Conservation (phyloP, 2,113 vertebrate species). For the Hypanus sabinus region DNA sequence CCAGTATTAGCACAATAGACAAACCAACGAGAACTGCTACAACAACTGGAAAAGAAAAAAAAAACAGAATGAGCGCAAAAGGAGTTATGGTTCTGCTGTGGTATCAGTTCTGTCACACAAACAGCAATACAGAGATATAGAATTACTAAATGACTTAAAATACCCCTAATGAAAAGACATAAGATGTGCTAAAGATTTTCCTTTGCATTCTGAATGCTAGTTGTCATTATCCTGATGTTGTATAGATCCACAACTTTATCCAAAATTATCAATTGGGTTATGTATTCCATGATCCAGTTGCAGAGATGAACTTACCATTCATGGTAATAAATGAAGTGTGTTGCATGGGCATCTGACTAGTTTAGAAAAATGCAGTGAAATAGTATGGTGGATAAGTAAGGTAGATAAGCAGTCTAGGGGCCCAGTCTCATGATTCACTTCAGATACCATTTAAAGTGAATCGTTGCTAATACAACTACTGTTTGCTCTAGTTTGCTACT, state of each 20-base stretch:
- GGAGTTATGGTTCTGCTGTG: background rate
- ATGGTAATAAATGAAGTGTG: background rate
- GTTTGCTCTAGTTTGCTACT: too few relatives aligned
- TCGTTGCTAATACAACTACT: too few relatives aligned
- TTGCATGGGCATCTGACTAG: background rate
- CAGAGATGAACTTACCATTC: background rate
- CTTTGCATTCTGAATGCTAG: background rate
- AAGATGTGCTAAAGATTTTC: background rate
- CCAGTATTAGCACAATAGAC: background rate
- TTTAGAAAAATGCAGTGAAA: background rate
- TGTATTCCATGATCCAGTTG: background rate
- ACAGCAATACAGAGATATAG: background rate
- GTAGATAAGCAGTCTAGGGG: too few relatives aligned
- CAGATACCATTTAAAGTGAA: too few relatives aligned
- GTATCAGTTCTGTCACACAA: background rate
- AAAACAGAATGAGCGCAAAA: background rate
- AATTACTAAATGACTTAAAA: too few relatives aligned
- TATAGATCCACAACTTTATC: background rate
- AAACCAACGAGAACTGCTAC: background rate
- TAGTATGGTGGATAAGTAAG: too few relatives aligned
- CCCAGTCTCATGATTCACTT: too few relatives aligned
- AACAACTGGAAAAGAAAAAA: constrained; percentile 21
- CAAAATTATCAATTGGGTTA: background rate
- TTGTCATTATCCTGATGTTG: background rate
- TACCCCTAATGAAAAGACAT: background rate